Evolutionary conservation across 2,113 vertebrate genomes (phyloP), one percentile per base, ranked within the genome.

Genomic region (Dromas ardeola): DNA sequence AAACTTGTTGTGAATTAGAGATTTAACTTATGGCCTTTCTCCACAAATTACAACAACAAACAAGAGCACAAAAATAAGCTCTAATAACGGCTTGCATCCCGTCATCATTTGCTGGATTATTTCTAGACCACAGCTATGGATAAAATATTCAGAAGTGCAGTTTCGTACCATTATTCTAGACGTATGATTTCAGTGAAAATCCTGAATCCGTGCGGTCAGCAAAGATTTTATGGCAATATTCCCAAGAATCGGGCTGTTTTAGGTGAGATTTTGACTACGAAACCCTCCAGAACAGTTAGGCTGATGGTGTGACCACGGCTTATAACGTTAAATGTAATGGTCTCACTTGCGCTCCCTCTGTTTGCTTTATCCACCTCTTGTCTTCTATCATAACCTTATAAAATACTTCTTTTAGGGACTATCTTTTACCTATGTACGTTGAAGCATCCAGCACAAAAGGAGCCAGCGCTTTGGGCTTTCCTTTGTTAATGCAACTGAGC

Each of bases 21-120:
- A 95, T 97, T 97, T 96, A 96, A 97, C 95, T 97, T 96, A 96
- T 94, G 95, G 96, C 94, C 96, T 92, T 96, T 92, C 92, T 90
- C 90, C 69, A 94, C 95, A 96, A 97, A 97, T 96, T 96, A 90
- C 91, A 96, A 90, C 91, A 97, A 96, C 97, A 97, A 96, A 93
- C 87, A 91, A 95, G 93, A 80, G 67, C 67, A 88, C 11, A 11
- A 93, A 95, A 96, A 96, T 93, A 70, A 95, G 93, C 89, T 94
- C 95, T 95, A 96, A 96, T 96, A 97, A 92, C 9, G 36, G 79
- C 63, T 74, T 86, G 72, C 76, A 92, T 84, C 67, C 95, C 81
- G 69, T 88, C 82, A 88, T n/a, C 81, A 92, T 88, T 95, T 86
- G 92, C 81, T 93, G 85, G 76, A 91, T 86, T 94, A 94, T 86